Base-by-base conservation (phyloP, 2,113 vertebrate species). In the Chauna torquata region DNA sequence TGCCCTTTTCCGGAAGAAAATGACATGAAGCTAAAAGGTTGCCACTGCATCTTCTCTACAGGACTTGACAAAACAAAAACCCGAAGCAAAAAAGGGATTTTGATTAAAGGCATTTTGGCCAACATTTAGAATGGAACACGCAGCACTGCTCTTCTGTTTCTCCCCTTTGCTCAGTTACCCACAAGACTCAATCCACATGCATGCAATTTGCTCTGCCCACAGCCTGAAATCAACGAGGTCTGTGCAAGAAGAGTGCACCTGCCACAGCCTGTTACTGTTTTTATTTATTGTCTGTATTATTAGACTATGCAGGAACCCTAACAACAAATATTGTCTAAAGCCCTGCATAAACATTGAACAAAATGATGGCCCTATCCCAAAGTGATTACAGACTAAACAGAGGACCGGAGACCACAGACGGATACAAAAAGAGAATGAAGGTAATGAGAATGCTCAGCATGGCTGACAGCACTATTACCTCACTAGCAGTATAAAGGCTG, bases 281-380 rank as follows among this genome's bases (percentile, higher is more conserved):
- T 92, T 95, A 92, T 94, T 96, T 97, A 92, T 91, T 84, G 77
- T 38, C 62, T 88, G 55, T 76, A 74, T 77, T 92, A 80, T 70
- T 82, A 90, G 89, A 92, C 74, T 74, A 94, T 17, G 15, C 36
- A 91, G 81, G 91, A 87, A 92, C 81, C 77, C 62, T 32, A 92
- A 85, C 49, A 80, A 95, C 87, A 96, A 88, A 96, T 88, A 92
- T 34, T 94, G 86, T 89, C 92, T 82, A 71, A 58, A 84, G 57
- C 66, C 59, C 58, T 40, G 20, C 62, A 78, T 84, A 91, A 95
- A 94, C 83, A 87, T 12, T 0, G 0, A 91, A 62, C 49, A 77
- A 85, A 96, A 92, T 91, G 50, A 95, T 49, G 80, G 90, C 44
- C 52, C 55, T 50, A 32, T 94, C 92, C 83, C 89, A 89, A 42